Base-by-base conservation (phyloP, 2,113 vertebrate species). In the Taxidea taxus region DNA sequence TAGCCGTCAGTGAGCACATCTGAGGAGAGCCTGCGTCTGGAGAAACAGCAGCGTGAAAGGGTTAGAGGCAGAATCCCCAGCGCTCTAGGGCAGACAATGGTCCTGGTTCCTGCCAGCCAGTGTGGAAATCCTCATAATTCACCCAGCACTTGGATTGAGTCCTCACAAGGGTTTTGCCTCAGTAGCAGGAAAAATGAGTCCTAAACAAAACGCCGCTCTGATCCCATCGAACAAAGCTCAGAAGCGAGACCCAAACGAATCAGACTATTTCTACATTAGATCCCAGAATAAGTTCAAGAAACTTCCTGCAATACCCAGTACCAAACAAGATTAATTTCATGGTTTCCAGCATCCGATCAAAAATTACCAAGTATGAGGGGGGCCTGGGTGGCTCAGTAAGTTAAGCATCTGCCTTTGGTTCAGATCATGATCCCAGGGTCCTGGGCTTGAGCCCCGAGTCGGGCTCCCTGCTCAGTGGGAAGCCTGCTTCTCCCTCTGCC, bases 1-100 rank as follows among this genome's bases (percentile, higher is more conserved):
- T 8, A 13, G 21, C 47, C 14, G 12, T 39, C 51, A 12, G 29
- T 44, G 0, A 13, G 4, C 5, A 1, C 37, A 16, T 7, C 20
- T n/a, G 70, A 85, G 91, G 42, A 64, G 80, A 7, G 18, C 37
- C 66, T 4, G 2, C 39, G 39, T 60, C 51, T 49, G 47, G 21
- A 77, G 56, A 15, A 74, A 29, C 66, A 58, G 15, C 16, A 54
- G 34, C 58, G 27, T 13, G 74, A 47, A 70, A 58, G 60, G 44
- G 16, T 31, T 47, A 56, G 64, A 27, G 49, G 51, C 27, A 29
- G 47, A 66, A 42, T 47, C 81, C n/a, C 31, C 18, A 56, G 54
- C 42, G 31, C 25, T 58, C 31, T 18, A 70, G 62, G 29, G 18
- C 44, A 60, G 29, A 82, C 58, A 64, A 54, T 2, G 39, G 21